Evolutionary conservation across 2,888 invertebrate genomes (phyloP).

Genomic region (Unio delphinus): DNA sequence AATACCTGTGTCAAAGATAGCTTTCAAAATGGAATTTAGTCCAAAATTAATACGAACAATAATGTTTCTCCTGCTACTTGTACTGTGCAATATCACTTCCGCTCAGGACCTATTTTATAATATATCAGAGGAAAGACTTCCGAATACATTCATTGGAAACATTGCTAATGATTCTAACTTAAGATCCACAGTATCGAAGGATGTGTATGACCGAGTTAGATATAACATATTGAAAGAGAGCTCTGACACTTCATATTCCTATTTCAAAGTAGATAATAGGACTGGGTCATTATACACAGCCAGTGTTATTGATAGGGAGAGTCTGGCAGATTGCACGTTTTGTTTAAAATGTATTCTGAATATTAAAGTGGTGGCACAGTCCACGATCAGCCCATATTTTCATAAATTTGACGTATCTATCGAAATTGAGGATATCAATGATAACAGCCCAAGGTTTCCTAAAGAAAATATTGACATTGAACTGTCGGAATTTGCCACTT

Average conservation of each 20-base stretch:
- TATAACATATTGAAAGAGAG: too few species aligned
- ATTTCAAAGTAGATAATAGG: slow-evolving; percentile 41
- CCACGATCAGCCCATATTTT: slow-evolving; percentile 46
- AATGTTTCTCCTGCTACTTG: background rate
- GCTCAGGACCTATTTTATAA: slow-evolving; percentile 18
- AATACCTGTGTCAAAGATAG: too few species aligned
- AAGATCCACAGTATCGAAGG: slow-evolving; percentile 36
- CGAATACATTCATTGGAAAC: slow-evolving; percentile 42
- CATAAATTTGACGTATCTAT: slow-evolving; percentile 49
- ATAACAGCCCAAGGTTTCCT: slow-evolving; percentile 52
- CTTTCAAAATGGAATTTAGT: too few species aligned
- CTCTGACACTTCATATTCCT: slow-evolving; percentile 30
- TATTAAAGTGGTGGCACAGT: slow-evolving; percentile 52
- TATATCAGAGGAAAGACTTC: slow-evolving; percentile 36
- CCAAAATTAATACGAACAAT: too few species aligned
- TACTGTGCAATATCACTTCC: background rate
- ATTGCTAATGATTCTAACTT: slow-evolving; percentile 43
- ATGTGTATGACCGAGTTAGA: slow-evolving; percentile 37
- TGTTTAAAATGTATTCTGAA: slow-evolving; percentile 35
- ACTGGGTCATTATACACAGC: slow-evolving; percentile 39
- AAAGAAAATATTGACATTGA: slow-evolving; percentile 36
- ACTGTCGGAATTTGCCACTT: slow-evolving; percentile 46
- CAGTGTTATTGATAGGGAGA: slow-evolving; percentile 40
- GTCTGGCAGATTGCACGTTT: slow-evolving; percentile 39
- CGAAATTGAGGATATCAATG: slow-evolving; percentile 53